Evolutionary conservation across 2,113 vertebrate species (phyloP).

Genomic region (Neoarius graeffei): DNA sequence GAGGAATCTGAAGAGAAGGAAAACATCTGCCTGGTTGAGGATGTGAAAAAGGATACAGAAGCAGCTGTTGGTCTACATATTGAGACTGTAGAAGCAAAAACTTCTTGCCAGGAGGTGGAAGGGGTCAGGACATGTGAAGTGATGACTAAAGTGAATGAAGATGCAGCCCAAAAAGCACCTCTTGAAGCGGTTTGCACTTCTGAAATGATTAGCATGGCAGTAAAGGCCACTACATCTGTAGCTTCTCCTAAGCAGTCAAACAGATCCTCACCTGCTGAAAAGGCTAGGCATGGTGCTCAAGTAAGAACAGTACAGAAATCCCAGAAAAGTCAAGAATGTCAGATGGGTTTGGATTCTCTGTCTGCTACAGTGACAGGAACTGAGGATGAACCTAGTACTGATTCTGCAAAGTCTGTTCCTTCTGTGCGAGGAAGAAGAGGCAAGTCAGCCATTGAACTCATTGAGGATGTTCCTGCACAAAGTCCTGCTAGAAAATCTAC

Average conservation of each 20-base stretch:
- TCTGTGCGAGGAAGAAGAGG: constrained; percentile 59
- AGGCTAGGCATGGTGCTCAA: background rate
- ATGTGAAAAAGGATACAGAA: constrained; percentile 19
- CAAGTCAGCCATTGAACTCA: constrained; percentile 39
- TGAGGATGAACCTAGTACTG: background rate
- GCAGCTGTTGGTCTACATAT: background rate
- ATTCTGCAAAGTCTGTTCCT: background rate
- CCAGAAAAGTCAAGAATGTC: constrained; percentile 4
- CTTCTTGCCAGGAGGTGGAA: background rate
- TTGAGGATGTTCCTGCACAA: constrained; percentile 34
- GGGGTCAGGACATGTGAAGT: background rate
- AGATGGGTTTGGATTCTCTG: background rate
- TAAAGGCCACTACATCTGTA: background rate
- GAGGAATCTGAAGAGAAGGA: constrained; percentile 34
- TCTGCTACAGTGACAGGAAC: background rate
- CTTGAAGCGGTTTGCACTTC: background rate
- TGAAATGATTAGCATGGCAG: background rate
- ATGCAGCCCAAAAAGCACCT: background rate
- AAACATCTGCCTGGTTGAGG: constrained; percentile 34
- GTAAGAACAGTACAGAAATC: constrained; percentile 23
- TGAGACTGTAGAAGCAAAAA: background rate
- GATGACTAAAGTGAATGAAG: background rate
- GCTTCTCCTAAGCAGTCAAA: background rate
- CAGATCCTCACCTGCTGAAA: background rate
- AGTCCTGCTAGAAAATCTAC: constrained; percentile 47